These are phyloP conservation scores for Mellilla xanthometata DNA, from an alignment of 2,888 invertebrate genomes.

Conservation along the genomic window DNA sequence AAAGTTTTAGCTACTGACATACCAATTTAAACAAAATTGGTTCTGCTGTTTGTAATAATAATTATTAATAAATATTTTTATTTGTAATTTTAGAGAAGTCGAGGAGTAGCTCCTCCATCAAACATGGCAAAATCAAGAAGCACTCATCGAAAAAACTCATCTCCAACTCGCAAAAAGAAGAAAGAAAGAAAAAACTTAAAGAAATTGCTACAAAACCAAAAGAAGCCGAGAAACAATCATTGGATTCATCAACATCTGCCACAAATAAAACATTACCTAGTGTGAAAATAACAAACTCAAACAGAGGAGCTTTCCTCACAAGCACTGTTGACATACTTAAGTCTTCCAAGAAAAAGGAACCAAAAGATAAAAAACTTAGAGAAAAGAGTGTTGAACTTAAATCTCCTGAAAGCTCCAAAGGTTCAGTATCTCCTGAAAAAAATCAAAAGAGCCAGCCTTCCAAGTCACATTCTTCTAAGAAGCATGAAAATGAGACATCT, in stretches of 20 bases:
- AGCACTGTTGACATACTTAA: constrained; percentile 48
- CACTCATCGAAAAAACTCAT: constrained; percentile 45
- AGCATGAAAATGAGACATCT: constrained; percentile 16
- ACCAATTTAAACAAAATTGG: no score
- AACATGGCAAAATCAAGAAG: constrained; percentile 38
- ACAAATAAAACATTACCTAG: constrained; percentile 43
- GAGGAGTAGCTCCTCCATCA: no score
- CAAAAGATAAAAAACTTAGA: constrained; percentile 30
- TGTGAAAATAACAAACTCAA: constrained; percentile 76
- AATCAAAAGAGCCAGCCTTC: constrained; percentile 14
- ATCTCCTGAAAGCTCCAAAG: constrained; percentile 13
- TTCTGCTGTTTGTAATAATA: no score
- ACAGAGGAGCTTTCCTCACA: constrained; percentile 81
- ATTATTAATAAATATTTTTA: no score
- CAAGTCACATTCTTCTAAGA: constrained; percentile 7
- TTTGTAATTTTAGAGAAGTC: no score
- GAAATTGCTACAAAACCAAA: constrained; percentile 68
- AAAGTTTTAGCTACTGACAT: no score
- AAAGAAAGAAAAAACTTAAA: constrained; percentile 75
- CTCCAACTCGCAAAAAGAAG: constrained; percentile 62
- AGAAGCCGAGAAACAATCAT: constrained; percentile 34
- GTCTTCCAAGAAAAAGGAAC: constrained; percentile 47
- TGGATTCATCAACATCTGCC: constrained; percentile 34
- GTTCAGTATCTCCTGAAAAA: constrained; percentile 18
- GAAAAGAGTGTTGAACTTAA: constrained; percentile 12